Base-by-base conservation (phyloP, 2,888 invertebrate species). In the Drosophila barbarae region DNA sequence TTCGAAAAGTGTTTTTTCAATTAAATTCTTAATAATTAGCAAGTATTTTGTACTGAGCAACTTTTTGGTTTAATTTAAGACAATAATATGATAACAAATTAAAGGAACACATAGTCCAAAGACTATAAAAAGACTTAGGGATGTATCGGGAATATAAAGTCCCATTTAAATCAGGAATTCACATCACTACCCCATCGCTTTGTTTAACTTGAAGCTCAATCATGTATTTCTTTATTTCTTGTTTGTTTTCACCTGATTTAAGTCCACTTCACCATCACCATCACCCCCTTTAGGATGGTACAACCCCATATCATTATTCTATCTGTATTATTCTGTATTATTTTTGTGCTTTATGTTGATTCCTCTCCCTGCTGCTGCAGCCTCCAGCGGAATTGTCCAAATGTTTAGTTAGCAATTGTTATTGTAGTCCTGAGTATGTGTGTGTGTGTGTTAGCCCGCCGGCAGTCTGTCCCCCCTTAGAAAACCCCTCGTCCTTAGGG, bases 361-460 rank as follows among this genome's bases (percentile, higher is more conserved):
- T 58, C 58, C 21, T 23, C 52, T 10, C 30, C 26, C 23, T 59
- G 21, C 15, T n/a, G 26, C 38, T 28, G 47, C 34, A 36, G 63
- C 61, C 61, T 51, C 41, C 59, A 51, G 65, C 47, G 51, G 54
- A 76, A 65, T 63, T 77, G 61, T 58, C 61, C 74, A 71, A 77
- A 74, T 74, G 64, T 74, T 75, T 76, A 76, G 52, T 61, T 65
- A 65, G 55, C 61, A 56, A 61, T 75, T 75, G 71, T 65, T 65
- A 64, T 66, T 66, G 49, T 61, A 46, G 23, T 34, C 30, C 52
- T 35, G 46, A 55, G 59, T 67, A 36, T 59, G 50, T 52, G 23
- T 46, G 32, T 39, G 39, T 35, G 38, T 46, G 26, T 47, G 35
- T 32, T 35, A 30, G 10, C 63, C 36, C 51, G 30, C 36, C 36